Conservation (phyloP, 2,113 vertebrate species). For the Scytalopus superciliaris region DNA sequence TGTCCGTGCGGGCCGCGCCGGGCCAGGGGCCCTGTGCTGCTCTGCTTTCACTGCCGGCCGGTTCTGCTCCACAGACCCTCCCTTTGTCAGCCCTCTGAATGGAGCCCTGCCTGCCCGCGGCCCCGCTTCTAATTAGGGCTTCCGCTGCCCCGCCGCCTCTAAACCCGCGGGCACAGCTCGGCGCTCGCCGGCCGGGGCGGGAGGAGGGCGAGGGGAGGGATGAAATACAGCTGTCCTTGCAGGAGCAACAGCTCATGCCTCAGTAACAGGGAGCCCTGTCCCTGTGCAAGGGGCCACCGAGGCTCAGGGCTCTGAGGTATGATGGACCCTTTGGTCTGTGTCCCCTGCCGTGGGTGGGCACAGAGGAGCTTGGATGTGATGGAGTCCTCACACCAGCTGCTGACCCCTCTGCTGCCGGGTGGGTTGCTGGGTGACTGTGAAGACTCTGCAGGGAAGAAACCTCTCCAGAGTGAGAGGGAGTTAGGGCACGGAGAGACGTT, state of each 20-base stretch:
- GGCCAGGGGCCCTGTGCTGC: constrained; percentile 39
- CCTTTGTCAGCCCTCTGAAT: constrained; percentile 82
- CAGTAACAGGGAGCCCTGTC: not conserved
- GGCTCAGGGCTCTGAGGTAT: not conserved
- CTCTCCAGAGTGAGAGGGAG: not conserved
- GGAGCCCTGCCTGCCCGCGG: constrained; percentile 77
- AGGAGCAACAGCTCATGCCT: not conserved
- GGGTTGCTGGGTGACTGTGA: not conserved
- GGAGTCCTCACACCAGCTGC: not conserved
- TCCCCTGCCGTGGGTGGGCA: not conserved
- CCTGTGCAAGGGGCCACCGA: accelerated
- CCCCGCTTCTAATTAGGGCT: constrained; percentile 84
- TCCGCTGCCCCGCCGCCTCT: constrained; percentile 69
- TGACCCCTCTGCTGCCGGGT: not conserved
- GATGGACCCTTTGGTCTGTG: not conserved
- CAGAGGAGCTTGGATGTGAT: not conserved
- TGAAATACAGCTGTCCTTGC: not conserved
- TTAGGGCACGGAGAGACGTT: not conserved
- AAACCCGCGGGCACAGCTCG: constrained; percentile 72
- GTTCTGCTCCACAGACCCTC: constrained; percentile 81
- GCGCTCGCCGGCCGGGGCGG: not conserved
- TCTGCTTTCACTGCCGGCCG: constrained; percentile 72
- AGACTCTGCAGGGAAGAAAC: not conserved
- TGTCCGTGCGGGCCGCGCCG: not conserved
- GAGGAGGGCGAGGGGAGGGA: not conserved